Evolutionary conservation across 2,113 vertebrate genomes (phyloP), one percentile per base, ranked within the genome.

Genomic region (Periophthalmus modestus): DNA sequence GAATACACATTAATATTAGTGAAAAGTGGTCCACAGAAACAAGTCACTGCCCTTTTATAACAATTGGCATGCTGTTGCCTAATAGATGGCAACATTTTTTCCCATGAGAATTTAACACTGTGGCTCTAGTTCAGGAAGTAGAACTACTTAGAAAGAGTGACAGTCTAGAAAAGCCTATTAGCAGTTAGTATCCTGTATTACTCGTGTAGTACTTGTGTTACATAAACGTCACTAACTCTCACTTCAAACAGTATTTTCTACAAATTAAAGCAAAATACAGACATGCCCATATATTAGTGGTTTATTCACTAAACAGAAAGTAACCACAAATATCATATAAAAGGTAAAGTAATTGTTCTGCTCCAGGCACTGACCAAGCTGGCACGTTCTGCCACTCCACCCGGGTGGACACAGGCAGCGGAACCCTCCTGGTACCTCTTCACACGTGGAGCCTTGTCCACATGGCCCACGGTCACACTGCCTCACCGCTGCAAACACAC

Each of bases 381-480:
- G 96, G 88, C 98, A 99, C 0, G 97, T 99, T 87, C 96, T 96
- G 87, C 98, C 98, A 57, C 94, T 96, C 98, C 98, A 99, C 77
- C 96, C 96, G 12, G 95, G 94, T 2, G 97, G 95, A 87, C 98
- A 99, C 75, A 96, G 76, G 73, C 98, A 99, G 57, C 93, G 95
- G 91, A 95, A 96, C 73, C 96, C 96, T 66, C 96, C 95, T 5
- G 94, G 90, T 70, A 94, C 84, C 88, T 99, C 97, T 82, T 94
- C 94, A 93, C 98, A 99, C 7, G 97, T 98, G 7, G 97, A 95
- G 71, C 96, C 97, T 0, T 94, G 95, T 57, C 95, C 96, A 79
- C 98, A 99, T 24, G 97, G 97, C 86, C 94, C 95, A 65, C 95
- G 95, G 87, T 96, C 94, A 85, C 98, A 99, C 69, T 97, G 96